Base-by-base conservation (phyloP, 2,888 invertebrate species). In the Ophioninae sp. region DNA sequence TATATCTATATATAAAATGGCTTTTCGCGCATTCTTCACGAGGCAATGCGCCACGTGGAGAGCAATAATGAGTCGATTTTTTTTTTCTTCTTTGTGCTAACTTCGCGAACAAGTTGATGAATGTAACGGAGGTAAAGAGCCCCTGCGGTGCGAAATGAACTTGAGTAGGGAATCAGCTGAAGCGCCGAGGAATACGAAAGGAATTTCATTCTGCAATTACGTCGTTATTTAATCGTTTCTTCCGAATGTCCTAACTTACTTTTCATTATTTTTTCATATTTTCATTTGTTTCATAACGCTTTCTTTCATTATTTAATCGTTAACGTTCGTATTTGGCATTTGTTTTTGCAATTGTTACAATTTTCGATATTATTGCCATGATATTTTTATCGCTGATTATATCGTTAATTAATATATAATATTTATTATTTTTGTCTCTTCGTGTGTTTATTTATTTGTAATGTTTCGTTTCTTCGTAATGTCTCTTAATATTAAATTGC, bases 11-110 rank as follows among this genome's bases (percentile, higher is more conserved):
- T 21, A 79, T 77, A 70, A 79, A 77, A 84, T 88, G 89, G 90
- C 90, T 91, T 90, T 89, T 88, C 89, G 87, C 90, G 88, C 89
- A 88, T 88, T 87, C 89, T 85, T 87, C 83, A 82, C 80, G 84
- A 84, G 79, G 82, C 56, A 37, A 41, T 72, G 82, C 76, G 78
- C 82, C 86, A 82, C 81, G 83, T 80, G 76, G 79, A 61, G 84
- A 79, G 82, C 74, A 85, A 85, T 83, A 85, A 85, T 83, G 78
- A 81, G 81, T 81, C 74, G 68, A 83, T 83, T 83, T 83, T 81
- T 30, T 30, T 30, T 83, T 83, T 81, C 77, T 74, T 44, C 77
- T 74, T 44, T 69, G 76, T 73, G 74, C 59, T 77, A 73, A 73
- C 59, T 50, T 65, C 69, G 41, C 56, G 61, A 56, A 50, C 65